Evolutionary conservation across 92 coral and sea anemone genomes (phyloP).

Genomic region (Siderastrea radians): DNA sequence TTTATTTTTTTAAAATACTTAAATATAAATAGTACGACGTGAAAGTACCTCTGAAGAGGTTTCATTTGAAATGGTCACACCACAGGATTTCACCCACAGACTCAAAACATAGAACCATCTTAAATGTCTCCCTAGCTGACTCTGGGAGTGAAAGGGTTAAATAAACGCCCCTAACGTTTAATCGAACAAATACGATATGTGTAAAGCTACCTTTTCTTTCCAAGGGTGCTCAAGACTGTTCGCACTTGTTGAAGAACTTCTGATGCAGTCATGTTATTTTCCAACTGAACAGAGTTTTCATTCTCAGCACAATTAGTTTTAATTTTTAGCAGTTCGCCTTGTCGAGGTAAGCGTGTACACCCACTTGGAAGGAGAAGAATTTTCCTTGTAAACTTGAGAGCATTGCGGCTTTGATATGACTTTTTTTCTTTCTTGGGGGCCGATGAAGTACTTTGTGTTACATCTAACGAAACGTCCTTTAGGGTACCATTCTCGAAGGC

Average conservation of each 20-base stretch:
- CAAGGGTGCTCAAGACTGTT: not conserved
- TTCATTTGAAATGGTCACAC: too few species aligned
- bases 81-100: too few species aligned
- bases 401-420: constrained; percentile 10
- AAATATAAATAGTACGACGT: too few species aligned
- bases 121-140: too few species aligned
- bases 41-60: too few species aligned
- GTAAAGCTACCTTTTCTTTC: constrained; percentile 25
- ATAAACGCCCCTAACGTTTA: too few species aligned
- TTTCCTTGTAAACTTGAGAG: constrained; percentile 12
- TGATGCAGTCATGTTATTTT: constrained; percentile 16
- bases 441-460: not conserved
- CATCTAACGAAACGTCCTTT: not conserved
- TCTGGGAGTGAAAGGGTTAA: too few species aligned
- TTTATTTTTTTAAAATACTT: too few species aligned
- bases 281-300: not conserved
- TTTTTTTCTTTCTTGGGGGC: not conserved
- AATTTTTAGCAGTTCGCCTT: constrained; percentile 1
- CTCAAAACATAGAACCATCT: too few species aligned
- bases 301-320: not conserved
- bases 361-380: constrained; percentile 25
- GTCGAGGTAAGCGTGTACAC: constrained; percentile 17
- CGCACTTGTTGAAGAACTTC: constrained; percentile 35
- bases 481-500: not conserved
- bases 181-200: too few species aligned